Evolutionary conservation across 2,797 vertebrate species (phyloP).

Genomic region (Sarcophilus harrisii): DNA sequence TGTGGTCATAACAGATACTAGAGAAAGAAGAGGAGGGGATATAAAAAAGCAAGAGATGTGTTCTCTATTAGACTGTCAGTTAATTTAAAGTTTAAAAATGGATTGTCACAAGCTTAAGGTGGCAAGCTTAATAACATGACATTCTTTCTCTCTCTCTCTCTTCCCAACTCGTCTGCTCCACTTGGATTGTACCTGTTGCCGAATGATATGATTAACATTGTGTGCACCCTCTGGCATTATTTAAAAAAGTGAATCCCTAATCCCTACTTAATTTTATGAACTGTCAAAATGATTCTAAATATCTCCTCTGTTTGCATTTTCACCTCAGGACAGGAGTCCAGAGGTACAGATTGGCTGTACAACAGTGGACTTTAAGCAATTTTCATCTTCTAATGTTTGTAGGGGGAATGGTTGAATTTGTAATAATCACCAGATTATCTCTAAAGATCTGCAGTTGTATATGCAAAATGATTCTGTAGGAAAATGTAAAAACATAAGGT

Average conservation of each 20-base stretch:
- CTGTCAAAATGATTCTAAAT: constrained; percentile 88
- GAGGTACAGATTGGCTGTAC: constrained; percentile 84
- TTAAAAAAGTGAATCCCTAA: constrained; percentile 83
- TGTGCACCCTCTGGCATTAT: constrained; percentile 82
- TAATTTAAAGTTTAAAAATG: constrained; percentile 64
- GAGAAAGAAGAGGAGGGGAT: background rate
- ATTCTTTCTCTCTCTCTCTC: constrained; percentile 28
- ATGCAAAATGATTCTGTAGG: constrained; percentile 84
- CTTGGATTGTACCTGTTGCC: constrained; percentile 83
- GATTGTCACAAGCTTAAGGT: constrained; percentile 38
- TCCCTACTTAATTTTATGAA: constrained; percentile 89
- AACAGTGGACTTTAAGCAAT: constrained; percentile 87
- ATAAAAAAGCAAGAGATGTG: background rate
- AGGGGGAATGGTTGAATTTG: constrained; percentile 81
- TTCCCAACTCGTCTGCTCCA: constrained; percentile 56
- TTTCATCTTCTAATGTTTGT: constrained; percentile 87
- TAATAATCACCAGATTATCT: constrained; percentile 88
- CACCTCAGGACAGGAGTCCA: constrained; percentile 87
- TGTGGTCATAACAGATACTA: constrained; percentile 8
- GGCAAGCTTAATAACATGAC: constrained; percentile 73
- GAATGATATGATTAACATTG: constrained; percentile 77
- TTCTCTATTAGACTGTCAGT: constrained; percentile 54
- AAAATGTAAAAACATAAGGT: constrained; percentile 81
- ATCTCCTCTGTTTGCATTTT: constrained; percentile 87
- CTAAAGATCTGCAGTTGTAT: constrained; percentile 84